A percentile compares a stretch with the other conserved stretches of the same genome.
These are phyloP conservation scores for Carcharodon carcharias DNA, from an alignment of 2,797 vertebrate genomes.

Conservation along the genomic window DNA sequence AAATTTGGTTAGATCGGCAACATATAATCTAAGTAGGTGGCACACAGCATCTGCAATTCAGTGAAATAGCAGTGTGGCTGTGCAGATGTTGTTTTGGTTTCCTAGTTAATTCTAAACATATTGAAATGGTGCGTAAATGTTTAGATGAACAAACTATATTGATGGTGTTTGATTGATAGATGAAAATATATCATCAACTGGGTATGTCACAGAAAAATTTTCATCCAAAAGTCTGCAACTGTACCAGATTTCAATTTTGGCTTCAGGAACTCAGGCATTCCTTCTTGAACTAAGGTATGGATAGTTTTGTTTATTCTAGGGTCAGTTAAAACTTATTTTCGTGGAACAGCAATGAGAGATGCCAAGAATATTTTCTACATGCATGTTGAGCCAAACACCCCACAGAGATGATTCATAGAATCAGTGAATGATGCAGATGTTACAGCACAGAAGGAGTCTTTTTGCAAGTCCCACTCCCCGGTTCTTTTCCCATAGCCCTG, in stretches of 20 bases:
- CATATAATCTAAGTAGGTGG: no score
- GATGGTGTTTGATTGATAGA: no score
- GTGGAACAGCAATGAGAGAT: neutral
- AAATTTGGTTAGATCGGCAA: no score
- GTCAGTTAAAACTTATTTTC: neutral
- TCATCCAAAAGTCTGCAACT: neutral
- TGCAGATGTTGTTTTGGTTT: no score
- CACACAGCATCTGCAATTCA: no score
- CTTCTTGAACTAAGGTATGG: neutral
- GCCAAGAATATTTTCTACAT: neutral
- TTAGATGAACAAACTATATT: no score
- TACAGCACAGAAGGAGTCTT: neutral
- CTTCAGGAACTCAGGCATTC: neutral
- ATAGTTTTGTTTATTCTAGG: neutral
- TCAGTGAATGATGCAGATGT: neutral
- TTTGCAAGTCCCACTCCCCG: neutral
- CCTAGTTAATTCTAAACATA: no score
- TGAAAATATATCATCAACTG: no score
- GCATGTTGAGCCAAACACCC: neutral
- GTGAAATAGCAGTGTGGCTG: no score
- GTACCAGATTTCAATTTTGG: neutral
- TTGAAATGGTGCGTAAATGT: no score
- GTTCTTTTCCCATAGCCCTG: neutral
- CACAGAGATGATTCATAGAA: neutral
- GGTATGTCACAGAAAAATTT: no score